These are phyloP conservation scores for Champsocephalus esox DNA, from an alignment of 2,797 vertebrate species.

Conservation along the genomic window DNA sequence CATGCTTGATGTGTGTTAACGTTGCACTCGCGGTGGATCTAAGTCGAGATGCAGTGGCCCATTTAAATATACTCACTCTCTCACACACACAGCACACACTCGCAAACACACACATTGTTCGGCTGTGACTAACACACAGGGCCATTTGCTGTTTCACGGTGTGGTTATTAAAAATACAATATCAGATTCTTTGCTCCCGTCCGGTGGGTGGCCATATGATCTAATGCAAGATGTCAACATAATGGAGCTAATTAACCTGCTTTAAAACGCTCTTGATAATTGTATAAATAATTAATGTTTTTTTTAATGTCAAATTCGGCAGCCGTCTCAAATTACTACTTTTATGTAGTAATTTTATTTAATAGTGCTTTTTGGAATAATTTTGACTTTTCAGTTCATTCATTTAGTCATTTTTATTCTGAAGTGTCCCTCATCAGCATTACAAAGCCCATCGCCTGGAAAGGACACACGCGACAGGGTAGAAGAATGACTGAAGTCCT, in stretches of 20 bases:
- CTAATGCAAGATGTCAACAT: conserved; percentile 66
- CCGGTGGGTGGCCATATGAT: conserved; percentile 36
- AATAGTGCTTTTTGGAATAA: background rate
- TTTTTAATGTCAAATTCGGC: background rate
- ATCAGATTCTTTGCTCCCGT: background rate
- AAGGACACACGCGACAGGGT: conserved; percentile 11
- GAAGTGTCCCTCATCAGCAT: conserved; percentile 1
- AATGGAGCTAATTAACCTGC: conserved; percentile 73
- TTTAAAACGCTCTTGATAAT: conserved; percentile 64
- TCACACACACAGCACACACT: conserved; percentile 31
- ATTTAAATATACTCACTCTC: conserved; percentile 71
- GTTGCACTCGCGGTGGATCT: conserved; percentile 78
- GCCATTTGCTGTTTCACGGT: background rate
- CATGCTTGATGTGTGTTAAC: conserved; percentile 84
- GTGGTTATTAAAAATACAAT: conserved; percentile 2
- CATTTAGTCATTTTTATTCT: conserved; percentile 2
- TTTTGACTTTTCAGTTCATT: background rate
- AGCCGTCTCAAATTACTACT: background rate
- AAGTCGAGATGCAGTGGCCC: conserved; percentile 81
- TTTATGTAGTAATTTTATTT: background rate
- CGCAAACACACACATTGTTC: conserved; percentile 22
- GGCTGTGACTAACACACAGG: conserved; percentile 3
- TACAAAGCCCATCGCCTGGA: conserved; percentile 11
- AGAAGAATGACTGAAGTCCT: conserved; percentile 12
- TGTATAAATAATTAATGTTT: conserved; percentile 59